A percentile compares a stretch with the other conserved stretches of the same genome.
phyloP scores from a whole-genome alignment of 2,888 invertebrate species.

The Nymphalis urticae region DNA sequence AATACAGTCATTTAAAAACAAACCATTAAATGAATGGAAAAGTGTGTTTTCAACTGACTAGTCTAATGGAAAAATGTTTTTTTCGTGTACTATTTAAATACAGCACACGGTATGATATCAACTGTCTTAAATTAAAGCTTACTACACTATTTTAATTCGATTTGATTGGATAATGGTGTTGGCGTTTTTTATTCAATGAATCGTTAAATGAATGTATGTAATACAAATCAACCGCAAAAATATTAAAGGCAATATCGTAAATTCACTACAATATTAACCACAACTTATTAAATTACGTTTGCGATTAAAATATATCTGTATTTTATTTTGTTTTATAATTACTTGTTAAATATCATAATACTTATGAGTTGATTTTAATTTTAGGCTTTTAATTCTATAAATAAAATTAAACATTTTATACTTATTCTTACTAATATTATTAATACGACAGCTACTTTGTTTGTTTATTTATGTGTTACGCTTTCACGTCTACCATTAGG shows the following conservation, averaged over 20 bases:
- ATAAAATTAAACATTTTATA: too few relatives aligned
- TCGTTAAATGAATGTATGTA: not conserved
- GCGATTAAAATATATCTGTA: too few relatives aligned
- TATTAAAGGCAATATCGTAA: slow-evolving; percentile 1
- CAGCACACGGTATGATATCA: slow-evolving; percentile 4
- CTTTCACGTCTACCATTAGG: not conserved
- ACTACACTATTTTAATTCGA: not conserved
- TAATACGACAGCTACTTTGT: too few relatives aligned
- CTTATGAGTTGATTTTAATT: too few relatives aligned
- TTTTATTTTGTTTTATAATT: too few relatives aligned
- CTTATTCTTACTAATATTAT: too few relatives aligned
- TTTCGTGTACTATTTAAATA: slow-evolving; percentile 6
- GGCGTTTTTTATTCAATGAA: slow-evolving; percentile 9
- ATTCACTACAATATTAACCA: too few relatives aligned
- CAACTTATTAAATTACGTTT: not conserved
- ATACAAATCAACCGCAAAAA: not conserved
- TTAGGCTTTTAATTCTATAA: not conserved
- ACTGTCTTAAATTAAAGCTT: slow-evolving; percentile 10
- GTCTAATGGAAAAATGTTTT: not conserved
- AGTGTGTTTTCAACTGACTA: slow-evolving; percentile 3
- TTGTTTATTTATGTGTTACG: too few relatives aligned
- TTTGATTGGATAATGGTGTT: slow-evolving; percentile 10
- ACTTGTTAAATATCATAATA: too few relatives aligned
- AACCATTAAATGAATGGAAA: slow-evolving; percentile 7
- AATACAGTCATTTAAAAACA: too few relatives aligned